A percentile compares a stretch with the other conserved stretches of the same genome.
Evolutionary conservation across 2,113 vertebrate species (phyloP).

Genomic region (Mesembrinibis cayennensis): DNA sequence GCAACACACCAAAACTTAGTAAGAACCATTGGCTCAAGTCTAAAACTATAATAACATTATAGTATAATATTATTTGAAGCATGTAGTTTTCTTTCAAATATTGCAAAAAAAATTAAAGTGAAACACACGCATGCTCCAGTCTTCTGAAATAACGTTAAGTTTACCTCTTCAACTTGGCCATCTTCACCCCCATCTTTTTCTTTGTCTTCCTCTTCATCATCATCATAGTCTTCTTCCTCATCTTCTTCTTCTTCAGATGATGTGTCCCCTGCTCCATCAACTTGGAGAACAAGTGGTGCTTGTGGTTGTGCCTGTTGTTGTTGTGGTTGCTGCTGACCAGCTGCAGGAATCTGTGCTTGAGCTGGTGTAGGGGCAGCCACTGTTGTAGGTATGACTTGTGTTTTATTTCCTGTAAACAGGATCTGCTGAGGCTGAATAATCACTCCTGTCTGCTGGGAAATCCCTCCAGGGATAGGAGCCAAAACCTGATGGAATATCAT

Average conservation of each 20-base stretch:
- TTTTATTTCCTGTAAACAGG: slow-evolving; percentile 93
- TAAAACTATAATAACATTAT: not conserved
- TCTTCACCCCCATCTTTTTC: slow-evolving; percentile 96
- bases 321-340: slow-evolving; percentile 81
- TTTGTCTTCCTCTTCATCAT: slow-evolving; percentile 97
- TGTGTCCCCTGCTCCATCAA: slow-evolving; percentile 93
- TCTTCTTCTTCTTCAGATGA: slow-evolving; percentile 98
- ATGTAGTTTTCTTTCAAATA: not conserved
- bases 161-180: slow-evolving; percentile 97
- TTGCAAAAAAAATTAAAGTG: not conserved
- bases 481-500: slow-evolving; percentile 81
- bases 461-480: slow-evolving; percentile 89
- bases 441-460: slow-evolving; percentile 94
- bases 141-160: not conserved
- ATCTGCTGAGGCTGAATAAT: slow-evolving; percentile 99
- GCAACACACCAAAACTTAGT: not conserved
- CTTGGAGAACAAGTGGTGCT: slow-evolving; percentile 92
- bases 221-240: slow-evolving; percentile 94
- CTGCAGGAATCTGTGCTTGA: slow-evolving; percentile 84
- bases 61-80: not conserved
- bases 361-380: slow-evolving; percentile 80
- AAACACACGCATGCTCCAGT: not conserved
- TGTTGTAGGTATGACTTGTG: slow-evolving; percentile 89
- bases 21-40: not conserved
- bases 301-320: slow-evolving; percentile 84